phyloP scores from a whole-genome alignment of 1,140 invertebrate species.

The Eumeta japonica region DNA sequence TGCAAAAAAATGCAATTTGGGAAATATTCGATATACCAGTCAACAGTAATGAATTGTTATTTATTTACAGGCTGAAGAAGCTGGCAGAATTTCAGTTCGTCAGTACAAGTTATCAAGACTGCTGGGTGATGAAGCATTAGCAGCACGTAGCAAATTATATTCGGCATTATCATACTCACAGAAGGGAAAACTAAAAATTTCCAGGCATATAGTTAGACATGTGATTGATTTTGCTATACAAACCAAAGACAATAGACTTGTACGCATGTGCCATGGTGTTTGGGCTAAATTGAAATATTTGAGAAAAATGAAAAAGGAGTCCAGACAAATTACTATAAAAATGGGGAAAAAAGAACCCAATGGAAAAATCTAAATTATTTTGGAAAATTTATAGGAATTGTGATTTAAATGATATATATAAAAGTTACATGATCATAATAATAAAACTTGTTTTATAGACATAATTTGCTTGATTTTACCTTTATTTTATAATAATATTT shows the following conservation, averaged over 20 bases:
- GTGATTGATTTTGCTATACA: conserved; percentile 63
- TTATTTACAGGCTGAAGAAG: conserved; percentile 72
- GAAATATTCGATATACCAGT: too few species aligned
- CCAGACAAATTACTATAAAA: too few species aligned
- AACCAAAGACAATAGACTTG: conserved; percentile 61
- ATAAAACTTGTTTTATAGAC: too few species aligned
- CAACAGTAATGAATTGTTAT: too few species aligned
- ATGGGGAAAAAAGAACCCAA: not conserved
- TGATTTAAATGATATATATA: too few species aligned
- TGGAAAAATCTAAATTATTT: not conserved
- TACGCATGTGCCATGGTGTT: conserved; percentile 81
- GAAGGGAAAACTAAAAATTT: conserved; percentile 64
- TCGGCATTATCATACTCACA: conserved; percentile 86
- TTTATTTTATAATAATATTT: too few species aligned
- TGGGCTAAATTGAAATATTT: conserved; percentile 77
- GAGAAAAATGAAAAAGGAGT: conserved; percentile 22
- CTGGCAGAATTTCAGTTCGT: conserved; percentile 80
- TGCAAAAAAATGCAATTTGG: too few species aligned
- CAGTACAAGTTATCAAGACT: conserved; percentile 79
- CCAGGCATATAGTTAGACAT: conserved; percentile 66
- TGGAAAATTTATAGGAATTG: too few species aligned
- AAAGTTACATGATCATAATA: too few species aligned
- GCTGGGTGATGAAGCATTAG: conserved; percentile 76
- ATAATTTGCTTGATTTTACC: too few species aligned
- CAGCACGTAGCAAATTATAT: conserved; percentile 80